Evolutionary conservation across 2,113 vertebrate genomes (phyloP).

Genomic region (Ailurus styani): DNA sequence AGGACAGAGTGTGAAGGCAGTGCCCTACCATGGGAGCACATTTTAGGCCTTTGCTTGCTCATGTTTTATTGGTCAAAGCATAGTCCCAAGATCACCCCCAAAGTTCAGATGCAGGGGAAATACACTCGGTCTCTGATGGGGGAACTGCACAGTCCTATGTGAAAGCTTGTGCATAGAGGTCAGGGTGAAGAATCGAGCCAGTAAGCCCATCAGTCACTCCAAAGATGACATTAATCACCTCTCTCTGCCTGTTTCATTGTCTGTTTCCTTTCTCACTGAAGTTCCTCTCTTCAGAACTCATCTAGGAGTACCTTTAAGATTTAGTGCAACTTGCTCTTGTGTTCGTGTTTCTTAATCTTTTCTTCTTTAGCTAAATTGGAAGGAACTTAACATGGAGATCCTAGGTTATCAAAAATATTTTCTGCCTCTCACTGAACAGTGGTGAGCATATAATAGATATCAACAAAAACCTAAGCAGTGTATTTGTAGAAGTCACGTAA

Average conservation of each 20-base stretch:
- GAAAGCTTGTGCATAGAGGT: neutral
- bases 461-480: conserved; percentile 27
- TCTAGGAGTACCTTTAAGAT: neutral
- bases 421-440: neutral
- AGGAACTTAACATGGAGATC: neutral
- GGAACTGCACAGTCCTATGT: neutral
- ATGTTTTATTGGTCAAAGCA: neutral
- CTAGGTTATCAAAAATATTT: neutral
- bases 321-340: conserved; percentile 15
- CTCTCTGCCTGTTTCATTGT: neutral
- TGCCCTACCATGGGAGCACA: neutral
- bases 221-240: neutral
- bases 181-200: neutral
- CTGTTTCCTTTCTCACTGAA: conserved; percentile 4
- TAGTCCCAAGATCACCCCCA: neutral
- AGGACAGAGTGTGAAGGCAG: neutral
- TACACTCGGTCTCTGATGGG: neutral
- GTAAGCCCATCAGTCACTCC: neutral
- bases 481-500: conserved; percentile 7
- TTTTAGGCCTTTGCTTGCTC: neutral
- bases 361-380: neutral
- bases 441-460: neutral
- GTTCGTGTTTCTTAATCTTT: neutral
- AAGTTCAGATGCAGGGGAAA: neutral
- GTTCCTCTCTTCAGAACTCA: conserved; percentile 7